Evolutionary conservation across 2,888 invertebrate genomes (phyloP), one percentile per base, ranked within the genome.

Genomic region (Tortricodes alternella): DNA sequence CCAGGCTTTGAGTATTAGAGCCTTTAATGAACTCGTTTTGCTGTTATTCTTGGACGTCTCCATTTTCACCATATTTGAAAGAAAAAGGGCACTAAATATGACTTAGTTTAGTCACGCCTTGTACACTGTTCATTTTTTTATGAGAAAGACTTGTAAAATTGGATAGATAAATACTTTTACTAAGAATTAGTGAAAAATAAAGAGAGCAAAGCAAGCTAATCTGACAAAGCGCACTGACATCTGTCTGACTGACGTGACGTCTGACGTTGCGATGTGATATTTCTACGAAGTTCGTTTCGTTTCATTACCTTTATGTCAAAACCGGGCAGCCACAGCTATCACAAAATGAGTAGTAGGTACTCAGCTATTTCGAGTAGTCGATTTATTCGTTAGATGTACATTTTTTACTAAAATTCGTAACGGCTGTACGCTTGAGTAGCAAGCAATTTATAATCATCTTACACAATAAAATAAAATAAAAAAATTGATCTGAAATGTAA

Each of bases 1-100:
- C 98, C 98, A 99, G 43, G 98, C 98, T 78, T 94, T 93, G 55
- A 97, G 86, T 65, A 97, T 91, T 19, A 96, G 88, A 57, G 96
- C 95, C 83, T 96, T 96, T 43, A 96, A 80, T 57, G 95, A 94
- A 80, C 95, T 95, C 0, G 96, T 96, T 91, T 96, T 96, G 79
- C 95, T 96, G 24, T 96, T 96, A 60, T 95, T 95, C 89, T 96
- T 95, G 52, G 94, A 94, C 29, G 90, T 81, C 81, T 95, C 95
- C 95, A 96, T 95, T 66, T 89, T 81, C 61, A 78, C 75, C 70
- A 68, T 70, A 55, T 59, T 64, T 58, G 51, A 44, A 23, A 41
- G 15, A 41, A 41, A 41, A 32, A 34, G 11, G 13, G 15, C n/a
- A 15, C 19, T 41, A 49, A 35, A 27, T 11, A 8, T 4, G 11